Evolutionary conservation across 2,888 invertebrate species (phyloP).

Genomic region (Euclidia mi): DNA sequence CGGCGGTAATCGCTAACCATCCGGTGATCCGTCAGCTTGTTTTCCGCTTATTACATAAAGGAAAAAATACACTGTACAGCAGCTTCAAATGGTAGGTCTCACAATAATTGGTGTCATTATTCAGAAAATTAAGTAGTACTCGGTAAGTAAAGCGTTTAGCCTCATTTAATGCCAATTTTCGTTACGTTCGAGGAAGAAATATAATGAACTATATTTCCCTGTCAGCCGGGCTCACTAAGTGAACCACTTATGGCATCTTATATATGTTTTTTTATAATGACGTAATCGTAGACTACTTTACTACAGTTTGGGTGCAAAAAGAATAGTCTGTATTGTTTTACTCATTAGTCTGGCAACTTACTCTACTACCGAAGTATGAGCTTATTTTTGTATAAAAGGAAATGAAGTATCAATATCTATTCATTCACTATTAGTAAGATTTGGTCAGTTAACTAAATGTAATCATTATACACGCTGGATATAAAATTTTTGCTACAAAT

Average conservation of each 20-base stretch:
- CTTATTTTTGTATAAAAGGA: too few relatives aligned
- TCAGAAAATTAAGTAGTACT: constrained; percentile 22
- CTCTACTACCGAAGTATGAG: too few relatives aligned
- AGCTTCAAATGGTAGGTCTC: constrained; percentile 3
- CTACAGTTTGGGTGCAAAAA: neutral
- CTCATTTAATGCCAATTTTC: constrained; percentile 50
- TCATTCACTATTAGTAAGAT: too few relatives aligned
- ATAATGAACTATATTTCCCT: constrained; percentile 62
- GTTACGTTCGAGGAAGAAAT: constrained; percentile 44
- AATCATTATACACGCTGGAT: too few relatives aligned
- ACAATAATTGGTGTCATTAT: constrained; percentile 12
- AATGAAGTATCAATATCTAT: too few relatives aligned
- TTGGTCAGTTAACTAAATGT: too few relatives aligned
- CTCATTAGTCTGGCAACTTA: neutral
- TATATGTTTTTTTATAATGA: constrained; percentile 1
- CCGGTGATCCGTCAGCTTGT: too few relatives aligned
- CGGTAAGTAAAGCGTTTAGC: constrained; percentile 14
- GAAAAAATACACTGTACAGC: neutral
- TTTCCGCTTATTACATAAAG: too few relatives aligned
- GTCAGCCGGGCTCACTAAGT: constrained; percentile 55
- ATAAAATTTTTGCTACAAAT: too few relatives aligned
- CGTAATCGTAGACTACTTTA: constrained; percentile 9
- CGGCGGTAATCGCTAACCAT: too few relatives aligned
- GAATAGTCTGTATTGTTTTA: constrained; percentile 4
- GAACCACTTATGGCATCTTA: constrained; percentile 52